These are phyloP conservation scores for Mimachlamys varia DNA, from an alignment of 2,888 invertebrate genomes.

Conservation along the genomic window DNA sequence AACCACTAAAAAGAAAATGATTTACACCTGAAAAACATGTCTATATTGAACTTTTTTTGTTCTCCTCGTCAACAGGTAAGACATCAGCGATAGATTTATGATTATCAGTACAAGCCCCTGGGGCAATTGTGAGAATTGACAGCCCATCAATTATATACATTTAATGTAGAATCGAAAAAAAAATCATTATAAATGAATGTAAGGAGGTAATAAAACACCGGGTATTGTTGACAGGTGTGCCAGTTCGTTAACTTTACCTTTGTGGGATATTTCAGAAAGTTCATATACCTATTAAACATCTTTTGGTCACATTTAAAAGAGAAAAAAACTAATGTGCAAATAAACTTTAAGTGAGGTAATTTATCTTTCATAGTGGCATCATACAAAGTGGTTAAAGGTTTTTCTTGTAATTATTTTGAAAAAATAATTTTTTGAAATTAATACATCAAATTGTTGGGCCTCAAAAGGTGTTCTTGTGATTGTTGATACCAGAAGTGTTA, in stretches of 20 bases:
- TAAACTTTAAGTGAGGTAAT: not conserved
- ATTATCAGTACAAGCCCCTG: not conserved
- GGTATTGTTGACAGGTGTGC: constrained; percentile 10
- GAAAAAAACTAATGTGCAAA: not conserved
- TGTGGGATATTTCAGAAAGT: not conserved
- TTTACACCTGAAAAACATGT: not conserved
- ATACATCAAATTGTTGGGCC: not conserved
- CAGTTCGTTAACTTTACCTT: constrained; percentile 17
- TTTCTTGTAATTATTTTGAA: not conserved
- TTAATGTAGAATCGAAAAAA: not conserved
- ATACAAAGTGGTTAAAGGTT: not conserved
- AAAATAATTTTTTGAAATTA: not conserved
- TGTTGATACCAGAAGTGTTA: too few relatives aligned
- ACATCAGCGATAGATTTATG: not conserved
- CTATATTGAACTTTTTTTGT: not conserved
- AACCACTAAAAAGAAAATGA: not conserved
- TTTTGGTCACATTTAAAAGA: not conserved
- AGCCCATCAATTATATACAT: not conserved
- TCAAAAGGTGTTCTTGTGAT: too few relatives aligned
- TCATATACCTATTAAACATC: not conserved
- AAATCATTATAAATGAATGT: not conserved
- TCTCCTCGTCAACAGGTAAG: constrained; percentile 2
- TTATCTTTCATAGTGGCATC: not conserved
- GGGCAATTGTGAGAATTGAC: not conserved
- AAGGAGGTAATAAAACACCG: not conserved